Base-by-base conservation (phyloP, 37 sponge, comb jelly and placozoan species). In the Halichondria panicea region DNA sequence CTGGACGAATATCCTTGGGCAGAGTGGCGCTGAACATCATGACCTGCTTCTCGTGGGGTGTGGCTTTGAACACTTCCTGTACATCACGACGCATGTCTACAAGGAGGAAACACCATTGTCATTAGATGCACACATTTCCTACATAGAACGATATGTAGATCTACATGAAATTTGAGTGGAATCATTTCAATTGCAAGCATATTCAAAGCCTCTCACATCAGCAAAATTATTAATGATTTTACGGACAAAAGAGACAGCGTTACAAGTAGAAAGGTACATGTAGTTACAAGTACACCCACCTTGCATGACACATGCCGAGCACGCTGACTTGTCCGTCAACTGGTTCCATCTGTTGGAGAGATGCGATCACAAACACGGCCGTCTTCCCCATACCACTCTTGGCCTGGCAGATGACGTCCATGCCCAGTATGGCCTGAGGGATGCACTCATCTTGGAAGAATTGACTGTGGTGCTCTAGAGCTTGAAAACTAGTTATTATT, bases 1-100 rank as follows among this genome's bases (percentile, higher is more conserved):
- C 96, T 2, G 96, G 99, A 6, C 99, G 93, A 62, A 98, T 90
- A 58, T 95, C 99, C 87, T 98, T 95, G 83, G 88, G 78, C 43
- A 98, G 89, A 5, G 99, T 98, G 43, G 99, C 99, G 81, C 91
- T 89, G 80, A 98, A 98, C 99, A 98, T 98, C 99, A 98, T 98
- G 41, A 95, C 96, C 68, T 98, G 99, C 84, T 98, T 98, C 94
- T 95, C 88, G 44, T 95, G 96, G 19, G 99, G 99, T 15, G 99
- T 98, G 81, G 81, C 75, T 70, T 93, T 81, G 76, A 98, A 98
- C 46, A 98, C 95, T 61, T 98, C 96, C 62, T 98, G 99, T 6
- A 98, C 99, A 85, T 98, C 99, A 36, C 91, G 66, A 36, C 99
- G 70, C 99, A 98, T 98, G 63, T 95, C 99, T 98, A 66, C 28